Percentiles rank a stretch among this genome's conserved stretches.
Evolutionary conservation across 2,888 invertebrate species (phyloP).

Genomic region (Pycnomerus fuliginosus): DNA sequence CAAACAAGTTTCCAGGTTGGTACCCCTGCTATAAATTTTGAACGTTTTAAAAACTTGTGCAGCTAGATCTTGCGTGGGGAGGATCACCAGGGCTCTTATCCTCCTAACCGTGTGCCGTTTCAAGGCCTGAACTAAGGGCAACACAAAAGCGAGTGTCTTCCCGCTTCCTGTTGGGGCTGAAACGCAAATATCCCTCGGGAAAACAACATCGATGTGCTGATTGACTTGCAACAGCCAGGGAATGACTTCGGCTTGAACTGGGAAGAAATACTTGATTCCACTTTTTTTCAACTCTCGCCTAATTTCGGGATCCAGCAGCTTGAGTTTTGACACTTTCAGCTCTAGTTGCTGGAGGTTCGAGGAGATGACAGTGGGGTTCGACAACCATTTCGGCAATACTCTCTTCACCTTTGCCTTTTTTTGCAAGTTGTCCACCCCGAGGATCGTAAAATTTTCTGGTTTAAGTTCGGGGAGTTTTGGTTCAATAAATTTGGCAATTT

Average conservation of each 20-base stretch:
- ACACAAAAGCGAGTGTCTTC: slow-evolving; percentile 91
- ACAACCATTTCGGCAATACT: slow-evolving; percentile 85
- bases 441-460: slow-evolving; percentile 63
- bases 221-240: slow-evolving; percentile 72
- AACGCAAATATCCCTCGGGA: slow-evolving; percentile 90
- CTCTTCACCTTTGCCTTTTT: slow-evolving; percentile 66
- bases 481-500: neutral
- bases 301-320: slow-evolving; percentile 64
- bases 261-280: slow-evolving; percentile 77
- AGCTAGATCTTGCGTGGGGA: slow-evolving; percentile 92
- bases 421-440: slow-evolving; percentile 64
- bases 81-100: slow-evolving; percentile 82
- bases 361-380: slow-evolving; percentile 76
- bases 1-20: slow-evolving; percentile 69
- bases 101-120: slow-evolving; percentile 47
- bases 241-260: slow-evolving; percentile 78
- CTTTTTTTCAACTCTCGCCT: slow-evolving; percentile 65
- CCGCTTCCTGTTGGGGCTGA: slow-evolving; percentile 98
- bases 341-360: slow-evolving; percentile 64
- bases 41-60: slow-evolving; percentile 86
- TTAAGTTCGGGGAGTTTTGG: slow-evolving; percentile 31
- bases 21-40: slow-evolving; percentile 65
- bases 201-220: slow-evolving; percentile 60
- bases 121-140: slow-evolving; percentile 81
- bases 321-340: slow-evolving; percentile 58